These are phyloP conservation scores for Geotrypetes seraphini DNA, from an alignment of 2,797 vertebrate genomes.

Conservation along the genomic window DNA sequence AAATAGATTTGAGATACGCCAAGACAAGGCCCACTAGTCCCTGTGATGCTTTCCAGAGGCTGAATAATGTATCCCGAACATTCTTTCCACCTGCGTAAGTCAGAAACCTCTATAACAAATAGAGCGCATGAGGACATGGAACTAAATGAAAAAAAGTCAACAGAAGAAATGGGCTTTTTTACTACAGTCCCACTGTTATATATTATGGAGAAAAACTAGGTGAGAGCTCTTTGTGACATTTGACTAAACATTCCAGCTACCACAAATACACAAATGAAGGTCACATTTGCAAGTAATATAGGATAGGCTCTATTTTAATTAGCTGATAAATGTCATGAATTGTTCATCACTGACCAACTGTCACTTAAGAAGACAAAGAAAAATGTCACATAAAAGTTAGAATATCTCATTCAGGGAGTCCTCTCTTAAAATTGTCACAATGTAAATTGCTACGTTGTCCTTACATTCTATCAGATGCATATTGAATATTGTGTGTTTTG, in stretches of 20 bases:
- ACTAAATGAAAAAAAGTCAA: slow-evolving; percentile 5
- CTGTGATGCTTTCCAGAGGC: no score
- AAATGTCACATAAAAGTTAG: slow-evolving; percentile 10
- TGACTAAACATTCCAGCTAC: slow-evolving; percentile 43
- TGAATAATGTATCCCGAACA: no score
- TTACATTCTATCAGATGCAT: background rate
- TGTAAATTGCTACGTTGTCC: background rate
- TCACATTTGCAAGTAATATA: slow-evolving; percentile 72
- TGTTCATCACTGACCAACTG: slow-evolving; percentile 45
- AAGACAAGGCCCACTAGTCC: no score
- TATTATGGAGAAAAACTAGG: slow-evolving; percentile 14
- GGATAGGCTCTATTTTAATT: slow-evolving; percentile 55
- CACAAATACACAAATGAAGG: slow-evolving; percentile 56
- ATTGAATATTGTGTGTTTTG: background rate
- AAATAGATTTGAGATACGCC: no score
- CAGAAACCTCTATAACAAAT: no score
- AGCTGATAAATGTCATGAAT: slow-evolving; percentile 61
- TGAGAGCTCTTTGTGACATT: slow-evolving; percentile 54
- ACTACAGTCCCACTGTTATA: slow-evolving; percentile 42
- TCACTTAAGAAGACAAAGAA: slow-evolving; percentile 10
- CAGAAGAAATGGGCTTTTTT: slow-evolving; percentile 16
- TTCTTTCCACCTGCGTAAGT: no score
- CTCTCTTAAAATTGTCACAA: no score
- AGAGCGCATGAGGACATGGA: no score
- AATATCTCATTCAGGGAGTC: slow-evolving; percentile 5